Conservation (phyloP, 2,113 vertebrate genomes). For the Gobius niger region DNA sequence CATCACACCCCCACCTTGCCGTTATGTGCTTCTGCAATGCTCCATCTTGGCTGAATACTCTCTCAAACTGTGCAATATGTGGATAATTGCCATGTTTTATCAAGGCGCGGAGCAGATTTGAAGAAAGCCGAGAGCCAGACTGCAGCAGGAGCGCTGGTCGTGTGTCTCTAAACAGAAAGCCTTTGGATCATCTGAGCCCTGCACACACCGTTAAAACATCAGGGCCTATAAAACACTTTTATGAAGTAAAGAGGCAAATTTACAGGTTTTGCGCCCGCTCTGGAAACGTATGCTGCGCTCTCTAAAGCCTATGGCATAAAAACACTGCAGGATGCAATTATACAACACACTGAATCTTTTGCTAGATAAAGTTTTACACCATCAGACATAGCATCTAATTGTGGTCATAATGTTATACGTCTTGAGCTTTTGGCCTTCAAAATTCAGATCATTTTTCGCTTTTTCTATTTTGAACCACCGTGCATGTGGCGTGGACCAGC, state of each 20-base stretch:
- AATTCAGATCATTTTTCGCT: neutral
- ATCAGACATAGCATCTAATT: neutral
- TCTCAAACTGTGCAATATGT: slow-evolving; percentile 66
- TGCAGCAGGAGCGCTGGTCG: slow-evolving; percentile 50
- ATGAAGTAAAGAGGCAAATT: slow-evolving; percentile 78
- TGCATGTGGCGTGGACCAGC: no score
- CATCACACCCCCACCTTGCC: slow-evolving; percentile 60
- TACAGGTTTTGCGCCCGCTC: slow-evolving; percentile 51
- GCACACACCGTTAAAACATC: slow-evolving; percentile 82
- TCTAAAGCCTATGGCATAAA: slow-evolving; percentile 12
- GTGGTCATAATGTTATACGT: no score
- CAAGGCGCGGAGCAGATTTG: slow-evolving; percentile 59
- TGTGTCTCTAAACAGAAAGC: slow-evolving; percentile 56
- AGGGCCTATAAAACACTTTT: slow-evolving; percentile 76
- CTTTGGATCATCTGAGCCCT: slow-evolving; percentile 66
- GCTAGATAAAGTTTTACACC: neutral
- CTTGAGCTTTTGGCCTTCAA: neutral
- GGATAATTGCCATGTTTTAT: slow-evolving; percentile 65
- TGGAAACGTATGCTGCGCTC: slow-evolving; percentile 42
- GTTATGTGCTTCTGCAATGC: slow-evolving; percentile 45
- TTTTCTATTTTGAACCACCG: no score
- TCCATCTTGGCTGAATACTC: slow-evolving; percentile 68
- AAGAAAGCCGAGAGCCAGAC: slow-evolving; percentile 65
- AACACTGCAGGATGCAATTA: neutral
- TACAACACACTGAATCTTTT: neutral